Conservation (phyloP, 2,888 invertebrate genomes). For the Teleiodes luculella region DNA sequence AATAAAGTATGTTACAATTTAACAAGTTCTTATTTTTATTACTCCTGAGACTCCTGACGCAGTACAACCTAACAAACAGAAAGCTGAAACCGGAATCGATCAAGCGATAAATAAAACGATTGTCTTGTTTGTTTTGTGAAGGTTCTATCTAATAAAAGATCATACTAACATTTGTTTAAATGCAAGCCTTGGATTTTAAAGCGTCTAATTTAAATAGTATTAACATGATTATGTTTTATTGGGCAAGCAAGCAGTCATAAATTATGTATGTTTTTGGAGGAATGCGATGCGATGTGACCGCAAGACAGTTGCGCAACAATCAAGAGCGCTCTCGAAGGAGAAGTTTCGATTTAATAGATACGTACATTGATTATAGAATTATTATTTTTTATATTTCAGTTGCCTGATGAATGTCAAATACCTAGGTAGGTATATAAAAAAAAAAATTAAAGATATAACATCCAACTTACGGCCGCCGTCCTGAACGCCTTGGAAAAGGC, state of each 20-base stretch:
- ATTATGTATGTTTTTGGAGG: constrained; percentile 4
- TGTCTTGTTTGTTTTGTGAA: no score
- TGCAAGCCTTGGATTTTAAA: not conserved
- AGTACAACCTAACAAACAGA: no score
- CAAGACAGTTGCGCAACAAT: not conserved
- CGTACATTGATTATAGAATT: not conserved
- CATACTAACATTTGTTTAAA: not conserved
- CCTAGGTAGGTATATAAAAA: no score
- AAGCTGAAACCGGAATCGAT: no score
- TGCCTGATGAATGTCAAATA: no score
- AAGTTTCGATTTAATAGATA: not conserved
- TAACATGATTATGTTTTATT: constrained; percentile 5
- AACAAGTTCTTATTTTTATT: no score
- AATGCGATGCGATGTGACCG: constrained; percentile 1
- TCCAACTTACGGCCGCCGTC: no score
- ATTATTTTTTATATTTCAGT: no score
- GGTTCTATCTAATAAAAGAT: not conserved
- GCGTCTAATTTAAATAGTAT: not conserved
- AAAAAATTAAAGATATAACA: no score
- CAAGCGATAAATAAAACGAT: no score
- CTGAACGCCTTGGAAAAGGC: no score
- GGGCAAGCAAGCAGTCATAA: constrained; percentile 3
- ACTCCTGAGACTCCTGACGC: no score
- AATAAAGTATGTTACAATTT: not conserved
- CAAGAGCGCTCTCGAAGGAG: not conserved